Evolutionary conservation across 1,140 invertebrate genomes (phyloP).

Genomic region (Gonioctena quinquepunctata): DNA sequence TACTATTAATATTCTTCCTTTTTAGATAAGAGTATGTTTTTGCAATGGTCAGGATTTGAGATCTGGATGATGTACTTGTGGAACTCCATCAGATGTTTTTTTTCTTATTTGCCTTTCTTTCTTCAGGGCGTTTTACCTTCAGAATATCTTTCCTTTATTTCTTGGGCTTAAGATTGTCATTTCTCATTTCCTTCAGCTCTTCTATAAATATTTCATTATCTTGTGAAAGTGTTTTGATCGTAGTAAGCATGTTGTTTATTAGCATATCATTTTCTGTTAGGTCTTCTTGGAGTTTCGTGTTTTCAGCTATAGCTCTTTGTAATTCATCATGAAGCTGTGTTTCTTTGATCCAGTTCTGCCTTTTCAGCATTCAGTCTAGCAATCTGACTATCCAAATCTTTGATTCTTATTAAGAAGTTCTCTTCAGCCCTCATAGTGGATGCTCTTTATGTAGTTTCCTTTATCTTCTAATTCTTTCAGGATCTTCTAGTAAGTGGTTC

Average conservation of each 20-base stretch:
- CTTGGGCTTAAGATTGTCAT: too few relatives aligned
- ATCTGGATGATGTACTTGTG: too few relatives aligned
- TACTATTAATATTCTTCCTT: background rate
- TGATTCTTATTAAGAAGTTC: background rate
- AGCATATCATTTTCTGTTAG: background rate
- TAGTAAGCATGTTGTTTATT: background rate
- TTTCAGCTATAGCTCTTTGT: background rate
- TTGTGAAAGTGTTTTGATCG: background rate
- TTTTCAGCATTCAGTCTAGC: background rate
- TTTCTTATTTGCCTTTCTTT: too few relatives aligned
- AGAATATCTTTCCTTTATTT: background rate
- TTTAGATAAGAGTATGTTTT: background rate
- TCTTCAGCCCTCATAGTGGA: background rate
- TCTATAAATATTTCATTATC: background rate
- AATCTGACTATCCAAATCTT: background rate
- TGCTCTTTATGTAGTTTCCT: background rate
- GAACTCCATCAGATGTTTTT: too few relatives aligned
- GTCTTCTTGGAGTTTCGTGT: background rate
- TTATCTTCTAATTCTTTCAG: background rate
- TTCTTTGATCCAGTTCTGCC: background rate
- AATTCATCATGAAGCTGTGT: background rate
- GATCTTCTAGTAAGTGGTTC: background rate
- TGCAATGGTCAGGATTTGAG: too few relatives aligned
- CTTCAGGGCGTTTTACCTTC: too few relatives aligned
- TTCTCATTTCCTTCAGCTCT: background rate